Evolutionary conservation across 1,140 invertebrate genomes (phyloP).

Genomic region (Brachionus calyciflorus): DNA sequence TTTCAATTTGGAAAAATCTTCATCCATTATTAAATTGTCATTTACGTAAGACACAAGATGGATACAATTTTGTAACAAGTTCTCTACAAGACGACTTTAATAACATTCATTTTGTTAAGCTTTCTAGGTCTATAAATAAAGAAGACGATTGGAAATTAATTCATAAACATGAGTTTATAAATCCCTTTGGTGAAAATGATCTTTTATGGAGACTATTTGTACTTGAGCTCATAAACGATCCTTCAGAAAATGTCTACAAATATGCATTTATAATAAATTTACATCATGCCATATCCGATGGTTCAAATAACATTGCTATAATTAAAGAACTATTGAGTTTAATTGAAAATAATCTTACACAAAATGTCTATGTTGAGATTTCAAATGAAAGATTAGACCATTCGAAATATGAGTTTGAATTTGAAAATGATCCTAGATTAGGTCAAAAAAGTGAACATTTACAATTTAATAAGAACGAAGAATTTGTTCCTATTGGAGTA

Average conservation of each 20-base stretch:
- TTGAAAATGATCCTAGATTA: background rate
- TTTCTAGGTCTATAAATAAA: background rate
- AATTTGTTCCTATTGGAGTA: background rate
- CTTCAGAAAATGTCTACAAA: background rate
- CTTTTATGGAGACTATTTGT: slow-evolving; percentile 11
- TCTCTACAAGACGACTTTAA: background rate
- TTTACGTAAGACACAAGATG: background rate
- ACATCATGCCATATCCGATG: slow-evolving; percentile 18
- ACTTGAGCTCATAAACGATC: background rate
- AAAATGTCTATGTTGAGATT: background rate
- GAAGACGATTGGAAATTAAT: background rate
- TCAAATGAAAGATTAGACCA: background rate
- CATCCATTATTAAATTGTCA: background rate
- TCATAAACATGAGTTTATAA: background rate
- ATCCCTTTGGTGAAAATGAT: background rate
- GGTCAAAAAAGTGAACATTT: background rate
- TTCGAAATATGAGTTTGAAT: background rate
- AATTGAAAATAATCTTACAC: background rate
- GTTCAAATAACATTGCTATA: background rate
- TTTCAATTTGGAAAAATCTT: background rate
- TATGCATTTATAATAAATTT: background rate
- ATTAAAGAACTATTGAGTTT: background rate
- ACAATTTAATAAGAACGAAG: too few species aligned
- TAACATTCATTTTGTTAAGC: background rate
- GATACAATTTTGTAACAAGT: background rate